phyloP scores from a whole-genome alignment of 2,113 vertebrate species.

The Coturnix japonica region DNA sequence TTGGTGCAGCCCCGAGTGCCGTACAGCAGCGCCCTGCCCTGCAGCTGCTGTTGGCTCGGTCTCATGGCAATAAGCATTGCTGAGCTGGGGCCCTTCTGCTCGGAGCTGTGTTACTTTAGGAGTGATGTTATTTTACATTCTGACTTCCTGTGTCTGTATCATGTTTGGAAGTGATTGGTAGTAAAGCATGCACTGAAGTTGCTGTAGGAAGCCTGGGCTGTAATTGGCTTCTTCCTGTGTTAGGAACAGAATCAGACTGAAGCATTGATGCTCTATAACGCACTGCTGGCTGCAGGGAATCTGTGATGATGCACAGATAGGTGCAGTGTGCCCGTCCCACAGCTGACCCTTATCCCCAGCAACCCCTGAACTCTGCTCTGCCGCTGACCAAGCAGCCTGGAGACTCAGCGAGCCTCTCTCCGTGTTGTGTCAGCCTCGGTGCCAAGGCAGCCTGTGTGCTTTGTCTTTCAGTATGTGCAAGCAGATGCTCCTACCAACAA shows the following conservation, averaged over 20 bases:
- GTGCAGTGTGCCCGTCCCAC: not conserved
- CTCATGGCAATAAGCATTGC: no score
- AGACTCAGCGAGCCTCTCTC: not conserved
- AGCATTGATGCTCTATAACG: not conserved
- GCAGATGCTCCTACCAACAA: constrained; percentile 97
- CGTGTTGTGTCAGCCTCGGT: accelerated
- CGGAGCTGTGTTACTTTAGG: no score
- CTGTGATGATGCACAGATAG: not conserved
- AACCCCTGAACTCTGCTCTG: not conserved
- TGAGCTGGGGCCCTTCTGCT: not conserved
- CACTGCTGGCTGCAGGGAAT: accelerated
- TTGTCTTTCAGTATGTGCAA: constrained; percentile 89
- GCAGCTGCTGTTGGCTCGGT: no score
- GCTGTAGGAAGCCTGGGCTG: not conserved
- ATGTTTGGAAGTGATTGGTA: not conserved
- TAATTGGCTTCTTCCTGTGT: not conserved
- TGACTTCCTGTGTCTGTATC: no score
- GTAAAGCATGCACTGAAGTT: accelerated
- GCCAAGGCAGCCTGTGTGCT: not conserved
- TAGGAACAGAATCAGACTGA: not conserved
- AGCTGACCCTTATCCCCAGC: accelerated
- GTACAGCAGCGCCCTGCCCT: no score
- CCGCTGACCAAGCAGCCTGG: not conserved
- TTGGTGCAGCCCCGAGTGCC: no score
- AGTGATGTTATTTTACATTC: no score